Evolutionary conservation across 2,888 invertebrate genomes (phyloP), one percentile per base, ranked within the genome.

Genomic region (Latrodectus hesperus): DNA sequence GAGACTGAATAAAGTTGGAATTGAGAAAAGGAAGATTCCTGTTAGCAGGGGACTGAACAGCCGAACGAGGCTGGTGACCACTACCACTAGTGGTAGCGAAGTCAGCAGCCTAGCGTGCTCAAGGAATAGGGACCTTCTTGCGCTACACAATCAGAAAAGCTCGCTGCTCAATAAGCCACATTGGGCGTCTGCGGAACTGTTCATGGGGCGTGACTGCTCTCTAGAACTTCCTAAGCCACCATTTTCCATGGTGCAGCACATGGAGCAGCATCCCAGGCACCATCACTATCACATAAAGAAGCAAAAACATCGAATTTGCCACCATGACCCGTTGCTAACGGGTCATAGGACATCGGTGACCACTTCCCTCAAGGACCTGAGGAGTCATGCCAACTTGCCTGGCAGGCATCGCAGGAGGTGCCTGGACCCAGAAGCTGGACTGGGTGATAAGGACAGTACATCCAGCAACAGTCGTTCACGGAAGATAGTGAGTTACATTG

Each of bases 401-500:
- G 16, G 52, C 9, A 49, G 78, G 64, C 82, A 78, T 38, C 73
- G 75, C 16, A 49, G 77, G 53, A 64, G 87, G 60, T 68, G 67
- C 22, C 49, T 73, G 64, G 78, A 78, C 67, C 73, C 73, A 6
- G 83, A 81, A 22, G 78, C 72, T 26, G 80, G 83, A 14, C 74
- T 51, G 3, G 80, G 53, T 14, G 87, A 80, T 49, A 76, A 73
- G 49, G 87, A 80, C 64, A 87, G 90, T 60, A 80, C 75, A 38
- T 38, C 67, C 60, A 88, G 88, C 79, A 84, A 88, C 55, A 75
- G 72, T 71, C 67, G 88, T 55, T 83, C 88, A 10, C 86, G 90
- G 8, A 88, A 88, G 81, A 89, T 90, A 12, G 90, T 90, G 71
- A 89, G 90, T 53, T 78, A 88, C 55, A 90, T 90, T 14, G 88